These are phyloP conservation scores for Epizoanthus rinbou DNA, from an alignment of 92 coral and sea anemone species.

Conservation along the genomic window DNA sequence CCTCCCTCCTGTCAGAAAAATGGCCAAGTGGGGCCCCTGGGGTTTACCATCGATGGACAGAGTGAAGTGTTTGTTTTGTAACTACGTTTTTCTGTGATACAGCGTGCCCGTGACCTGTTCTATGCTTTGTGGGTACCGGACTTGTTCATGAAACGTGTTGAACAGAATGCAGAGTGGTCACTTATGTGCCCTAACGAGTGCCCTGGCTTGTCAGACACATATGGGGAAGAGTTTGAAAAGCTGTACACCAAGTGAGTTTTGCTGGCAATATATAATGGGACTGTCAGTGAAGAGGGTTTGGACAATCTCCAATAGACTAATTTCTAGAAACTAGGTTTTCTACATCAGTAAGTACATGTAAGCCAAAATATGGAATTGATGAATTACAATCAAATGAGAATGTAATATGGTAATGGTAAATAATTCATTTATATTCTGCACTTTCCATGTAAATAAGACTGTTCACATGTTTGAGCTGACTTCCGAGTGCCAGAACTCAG, in stretches of 20 bases:
- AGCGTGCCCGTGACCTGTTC: slow-evolving; percentile 98
- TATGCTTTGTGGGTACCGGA: slow-evolving; percentile 97
- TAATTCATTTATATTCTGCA: too few species aligned
- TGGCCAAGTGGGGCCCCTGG: too few species aligned
- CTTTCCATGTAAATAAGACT: too few species aligned
- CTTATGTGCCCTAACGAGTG: slow-evolving; percentile 96
- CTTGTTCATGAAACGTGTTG: slow-evolving; percentile 90
- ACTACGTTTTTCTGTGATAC: background rate
- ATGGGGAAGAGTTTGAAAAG: slow-evolving; percentile 87
- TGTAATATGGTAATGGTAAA: too few species aligned
- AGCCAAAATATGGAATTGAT: background rate
- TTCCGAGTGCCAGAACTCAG: too few species aligned
- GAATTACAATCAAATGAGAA: background rate
- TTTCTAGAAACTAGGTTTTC: too few species aligned
- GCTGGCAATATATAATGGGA: too few species aligned
- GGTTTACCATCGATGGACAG: background rate
- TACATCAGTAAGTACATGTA: background rate
- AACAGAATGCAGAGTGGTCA: slow-evolving; percentile 82
- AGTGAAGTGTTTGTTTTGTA: background rate
- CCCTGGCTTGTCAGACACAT: slow-evolving; percentile 90
- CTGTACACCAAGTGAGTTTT: slow-evolving; percentile 73
- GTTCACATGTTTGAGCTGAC: too few species aligned
- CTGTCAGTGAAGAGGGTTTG: too few species aligned
- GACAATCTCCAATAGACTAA: too few species aligned
- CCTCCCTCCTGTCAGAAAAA: too few species aligned